Base-by-base conservation (phyloP, 1,140 invertebrate species). In the Drosophila kanapiae region DNA sequence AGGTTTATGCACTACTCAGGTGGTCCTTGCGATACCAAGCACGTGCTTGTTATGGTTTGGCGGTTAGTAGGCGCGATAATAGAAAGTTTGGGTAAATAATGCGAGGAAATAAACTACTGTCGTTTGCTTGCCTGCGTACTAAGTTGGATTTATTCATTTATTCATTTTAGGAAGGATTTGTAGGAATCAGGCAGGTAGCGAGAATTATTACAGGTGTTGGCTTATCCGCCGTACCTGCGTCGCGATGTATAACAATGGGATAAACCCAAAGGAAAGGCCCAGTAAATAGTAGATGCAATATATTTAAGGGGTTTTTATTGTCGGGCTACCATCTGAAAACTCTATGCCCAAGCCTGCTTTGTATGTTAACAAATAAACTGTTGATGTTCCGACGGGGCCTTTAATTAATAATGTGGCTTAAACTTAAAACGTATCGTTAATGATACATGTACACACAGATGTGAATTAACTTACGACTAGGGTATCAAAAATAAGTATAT, bases 401-500 rank as follows among this genome's bases (percentile, higher is more conserved):
- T 18, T 33, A 53, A 13, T 53, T 11, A 18, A 16, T 35, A 35
- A 3, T 14, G 23, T 23, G 23, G 23, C 23, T 23, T 23, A 23
- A 2, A 1, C 23, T 23, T 23, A 23, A 23, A 2, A 23, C 23
- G 23, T 37, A 23, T 37, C 18, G 9, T 23, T 13, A 27, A 53
- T 61, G 6, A 7, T 31, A 27, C 23, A 23, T 23, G 23, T 23
- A 23, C 23, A 23, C 3, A 23, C 23, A 23, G 10, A 10, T 35
- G n/a, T 27, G 42, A n/a, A 31, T 11, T 53, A 42, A 4, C 29
- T 68, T 68, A 68, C 6, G 6, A 42, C 62, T 64, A 16, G 13
- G 27, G 45, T 77, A 60, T 11, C 56, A 77, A 54, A 77, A 77
- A 69, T 77, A 75, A 18, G 61, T 53, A 49, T 38, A 35, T 63